These are phyloP conservation scores for Pseudomyrmex pallidus DNA, from an alignment of 1,140 invertebrate species.

Conservation along the genomic window DNA sequence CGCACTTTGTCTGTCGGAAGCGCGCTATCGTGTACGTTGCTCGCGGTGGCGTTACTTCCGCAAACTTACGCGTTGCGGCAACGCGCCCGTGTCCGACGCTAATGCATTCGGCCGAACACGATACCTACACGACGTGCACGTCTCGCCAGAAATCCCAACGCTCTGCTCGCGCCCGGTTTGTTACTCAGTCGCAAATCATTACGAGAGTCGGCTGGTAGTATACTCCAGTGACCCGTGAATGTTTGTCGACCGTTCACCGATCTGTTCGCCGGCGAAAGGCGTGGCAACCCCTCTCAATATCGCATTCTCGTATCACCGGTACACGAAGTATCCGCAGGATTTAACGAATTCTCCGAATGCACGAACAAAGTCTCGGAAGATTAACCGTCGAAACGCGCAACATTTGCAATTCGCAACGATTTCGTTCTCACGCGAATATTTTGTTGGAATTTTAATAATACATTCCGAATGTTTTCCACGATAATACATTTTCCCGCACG, in stretches of 20 bases:
- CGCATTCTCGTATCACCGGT: slow-evolving; percentile 74
- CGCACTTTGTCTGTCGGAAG: slow-evolving; percentile 57
- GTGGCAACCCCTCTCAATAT: slow-evolving; percentile 76
- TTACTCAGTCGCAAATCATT: slow-evolving; percentile 74
- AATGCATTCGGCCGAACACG: slow-evolving; percentile 28
- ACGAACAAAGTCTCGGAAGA: slow-evolving; percentile 12
- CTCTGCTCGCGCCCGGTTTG: slow-evolving; percentile 56
- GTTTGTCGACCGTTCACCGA: slow-evolving; percentile 80
- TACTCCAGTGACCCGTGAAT: slow-evolving; percentile 80
- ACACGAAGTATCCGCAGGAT: slow-evolving; percentile 48
- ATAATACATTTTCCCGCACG: no score
- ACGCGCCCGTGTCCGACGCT: slow-evolving; percentile 8
- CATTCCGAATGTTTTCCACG: no score
- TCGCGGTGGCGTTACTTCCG: slow-evolving; percentile 66
- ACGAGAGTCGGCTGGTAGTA: slow-evolving; percentile 45
- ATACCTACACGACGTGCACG: slow-evolving; percentile 11
- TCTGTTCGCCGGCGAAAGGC: slow-evolving; percentile 79
- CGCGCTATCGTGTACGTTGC: slow-evolving; percentile 33
- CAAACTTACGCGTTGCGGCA: slow-evolving; percentile 41
- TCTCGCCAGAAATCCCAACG: slow-evolving; percentile 64
- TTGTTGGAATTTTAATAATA: no score
- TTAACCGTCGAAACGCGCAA: background rate
- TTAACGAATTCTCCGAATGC: slow-evolving; percentile 68
- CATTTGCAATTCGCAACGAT: background rate
- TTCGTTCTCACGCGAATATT: background rate